Percentiles rank a stretch among this genome's conserved stretches.
phyloP scores from a whole-genome alignment of 2,797 vertebrate species.

The Myotis pilosus region DNA sequence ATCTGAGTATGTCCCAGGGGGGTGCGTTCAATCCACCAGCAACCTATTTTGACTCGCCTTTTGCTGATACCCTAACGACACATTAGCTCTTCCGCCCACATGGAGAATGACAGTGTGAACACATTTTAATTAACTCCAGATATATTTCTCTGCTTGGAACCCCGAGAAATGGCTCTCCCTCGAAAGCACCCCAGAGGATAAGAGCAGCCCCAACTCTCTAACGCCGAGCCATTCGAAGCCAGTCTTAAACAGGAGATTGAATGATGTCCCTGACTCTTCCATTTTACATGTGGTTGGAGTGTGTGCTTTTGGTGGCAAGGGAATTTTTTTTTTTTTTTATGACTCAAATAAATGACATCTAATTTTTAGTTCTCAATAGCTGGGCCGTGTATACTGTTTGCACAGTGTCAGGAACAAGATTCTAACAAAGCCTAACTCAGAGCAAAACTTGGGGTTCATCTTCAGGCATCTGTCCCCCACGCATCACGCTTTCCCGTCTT shows the following conservation, averaged over 20 bases:
- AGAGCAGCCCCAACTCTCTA: background rate
- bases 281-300: background rate
- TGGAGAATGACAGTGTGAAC: background rate
- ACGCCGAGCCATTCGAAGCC: background rate
- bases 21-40: background rate
- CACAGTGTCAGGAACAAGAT: background rate
- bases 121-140: conserved; percentile 30
- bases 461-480: background rate
- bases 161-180: background rate
- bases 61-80: background rate
- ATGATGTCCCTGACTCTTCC: background rate
- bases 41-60: background rate
- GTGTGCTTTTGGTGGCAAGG: background rate
- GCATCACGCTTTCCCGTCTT: background rate
- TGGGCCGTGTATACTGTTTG: background rate
- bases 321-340: background rate
- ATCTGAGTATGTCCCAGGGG: background rate
- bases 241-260: background rate
- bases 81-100: background rate
- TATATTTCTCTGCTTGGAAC: conserved; percentile 17
- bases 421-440: background rate
- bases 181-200: background rate
- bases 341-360: background rate
- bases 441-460: background rate
- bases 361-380: conserved; percentile 3